Evolutionary conservation across 2,888 invertebrate genomes (phyloP).

Genomic region (Serrognathus titanus): DNA sequence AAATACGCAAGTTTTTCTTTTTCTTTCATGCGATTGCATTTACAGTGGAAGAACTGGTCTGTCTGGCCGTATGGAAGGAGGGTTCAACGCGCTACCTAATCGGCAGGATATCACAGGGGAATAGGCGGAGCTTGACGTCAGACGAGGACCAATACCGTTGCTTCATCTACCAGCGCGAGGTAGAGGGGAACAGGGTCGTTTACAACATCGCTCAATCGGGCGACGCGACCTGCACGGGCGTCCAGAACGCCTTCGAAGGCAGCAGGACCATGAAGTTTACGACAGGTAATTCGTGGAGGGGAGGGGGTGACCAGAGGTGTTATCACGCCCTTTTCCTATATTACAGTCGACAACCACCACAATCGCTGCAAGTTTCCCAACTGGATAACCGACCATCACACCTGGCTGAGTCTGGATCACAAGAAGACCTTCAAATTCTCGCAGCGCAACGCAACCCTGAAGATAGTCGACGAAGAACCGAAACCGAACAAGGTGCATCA

Average conservation of each 20-base stretch:
- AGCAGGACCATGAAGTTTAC: constrained; percentile 74
- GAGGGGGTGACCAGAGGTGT: neutral
- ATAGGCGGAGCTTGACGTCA: constrained; percentile 56
- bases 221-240: constrained; percentile 76
- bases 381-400: constrained; percentile 76
- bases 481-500: constrained; percentile 30
- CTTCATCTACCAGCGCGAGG: constrained; percentile 67
- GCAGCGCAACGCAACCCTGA: constrained; percentile 67
- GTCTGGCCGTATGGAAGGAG: constrained; percentile 81
- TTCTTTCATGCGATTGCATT: neutral
- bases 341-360: constrained; percentile 69
- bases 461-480: constrained; percentile 44
- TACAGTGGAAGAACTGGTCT: constrained; percentile 75
- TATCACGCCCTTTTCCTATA: neutral
- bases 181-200: constrained; percentile 53
- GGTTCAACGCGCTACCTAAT: constrained; percentile 76
- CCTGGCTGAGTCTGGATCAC: constrained; percentile 76
- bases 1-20: neutral
- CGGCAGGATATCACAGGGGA: constrained; percentile 65
- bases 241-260: constrained; percentile 73
- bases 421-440: constrained; percentile 70
- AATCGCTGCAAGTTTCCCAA: constrained; percentile 73
- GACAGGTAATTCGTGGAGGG: constrained; percentile 55
- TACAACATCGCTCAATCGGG: constrained; percentile 74
- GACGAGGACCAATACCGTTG: constrained; percentile 80